Evolutionary conservation across 2,797 vertebrate genomes (phyloP), one percentile per base, ranked within the genome.

Genomic region (Hydrophis major): DNA sequence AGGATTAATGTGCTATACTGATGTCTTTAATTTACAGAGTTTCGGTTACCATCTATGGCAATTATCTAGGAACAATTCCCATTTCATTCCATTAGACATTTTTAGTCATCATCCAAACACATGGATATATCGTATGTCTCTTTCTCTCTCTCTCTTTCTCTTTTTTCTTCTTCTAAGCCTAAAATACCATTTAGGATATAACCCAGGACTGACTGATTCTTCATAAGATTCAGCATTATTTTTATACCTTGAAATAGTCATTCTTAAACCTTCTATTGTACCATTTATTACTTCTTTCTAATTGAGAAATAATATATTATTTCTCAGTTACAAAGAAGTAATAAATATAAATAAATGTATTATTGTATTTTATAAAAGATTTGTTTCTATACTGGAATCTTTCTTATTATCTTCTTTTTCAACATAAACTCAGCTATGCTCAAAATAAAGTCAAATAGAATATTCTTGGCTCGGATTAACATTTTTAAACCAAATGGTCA

Each of bases 221-320:
- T 11, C 0, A 0, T 93, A 87, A 96, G 96, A 96, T 86, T 92
- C 69, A 93, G 95, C 91, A 92, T 94, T 95, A 89, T 95, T 93
- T 90, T 95, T 92, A 37, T 94, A 93, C 42, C 94, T 61, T 92
- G 53, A 92, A 90, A 37, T 94, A 97, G 78, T 96, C 95, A 95
- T 94, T 94, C 87, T 89, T 94, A 95, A 96, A 95, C 89, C 94
- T 87, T 90, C 66, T 83, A 92, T 92, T 90, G 92, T 92, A 96
- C 93, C 89, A 95, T 96, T 97, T 97, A 92, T 93, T 96, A 95
- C 94, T 96, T 89, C 91, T 95, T 94, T 94, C 94, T 96, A 32
- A 32, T 32, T 32, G 32, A 32, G 32, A 32, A 96, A 94, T 59
- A 61, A 95, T 92, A 93, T 94, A 94, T 96, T 95, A 95, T 92